A percentile compares a stretch with the other conserved stretches of the same genome.
Evolutionary conservation across 2,888 invertebrate genomes (phyloP).

Genomic region (Limnephilus lunatus): DNA sequence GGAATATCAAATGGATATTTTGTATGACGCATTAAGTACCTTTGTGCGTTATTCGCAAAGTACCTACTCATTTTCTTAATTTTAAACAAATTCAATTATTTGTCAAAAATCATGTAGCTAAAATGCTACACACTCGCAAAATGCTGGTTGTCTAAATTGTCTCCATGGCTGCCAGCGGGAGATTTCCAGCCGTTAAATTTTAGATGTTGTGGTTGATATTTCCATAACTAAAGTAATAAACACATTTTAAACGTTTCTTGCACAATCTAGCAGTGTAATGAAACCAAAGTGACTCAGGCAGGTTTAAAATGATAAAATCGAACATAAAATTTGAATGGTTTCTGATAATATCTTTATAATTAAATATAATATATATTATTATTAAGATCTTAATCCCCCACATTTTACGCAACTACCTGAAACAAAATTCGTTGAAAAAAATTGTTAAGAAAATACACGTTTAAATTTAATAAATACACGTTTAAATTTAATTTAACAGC

Average conservation of each 20-base stretch:
- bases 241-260: neutral
- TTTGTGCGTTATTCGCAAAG: too few relatives aligned
- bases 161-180: neutral
- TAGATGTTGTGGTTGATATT: neutral
- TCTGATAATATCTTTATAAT: neutral
- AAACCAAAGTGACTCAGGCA: neutral
- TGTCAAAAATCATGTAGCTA: neutral
- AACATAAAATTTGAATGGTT: neutral
- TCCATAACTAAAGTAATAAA: neutral
- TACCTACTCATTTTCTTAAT: too few relatives aligned
- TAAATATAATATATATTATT: neutral
- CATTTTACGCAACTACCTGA: too few relatives aligned
- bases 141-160: neutral
- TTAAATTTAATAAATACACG: too few relatives aligned
- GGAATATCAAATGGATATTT: too few relatives aligned
- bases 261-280: neutral
- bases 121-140: neutral
- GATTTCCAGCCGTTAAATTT: neutral
- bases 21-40: too few relatives aligned
- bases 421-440: too few relatives aligned
- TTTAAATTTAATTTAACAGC: too few relatives aligned
- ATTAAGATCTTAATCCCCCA: neutral
- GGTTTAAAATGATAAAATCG: neutral
- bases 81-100: neutral
- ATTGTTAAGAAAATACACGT: too few relatives aligned